phyloP scores from a whole-genome alignment of 2,888 invertebrate species.

The Entomobrya multifasciata region DNA sequence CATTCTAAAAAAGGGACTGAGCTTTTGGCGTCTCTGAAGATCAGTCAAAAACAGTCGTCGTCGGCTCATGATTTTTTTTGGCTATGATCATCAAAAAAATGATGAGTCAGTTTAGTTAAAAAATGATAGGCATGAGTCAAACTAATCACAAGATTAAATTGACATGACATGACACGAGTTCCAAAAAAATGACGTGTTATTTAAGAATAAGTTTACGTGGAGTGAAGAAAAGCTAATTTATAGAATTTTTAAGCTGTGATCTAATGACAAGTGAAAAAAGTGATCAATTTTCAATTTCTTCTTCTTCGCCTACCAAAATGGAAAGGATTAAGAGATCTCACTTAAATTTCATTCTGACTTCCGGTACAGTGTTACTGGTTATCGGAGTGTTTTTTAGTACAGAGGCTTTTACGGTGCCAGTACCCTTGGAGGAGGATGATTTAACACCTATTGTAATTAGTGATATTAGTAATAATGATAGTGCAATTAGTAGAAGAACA shows the following conservation, averaged over 20 bases:
- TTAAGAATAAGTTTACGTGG: too few species aligned
- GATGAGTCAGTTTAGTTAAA: slow-evolving; percentile 1
- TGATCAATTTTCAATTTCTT: background rate
- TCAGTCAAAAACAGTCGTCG: background rate
- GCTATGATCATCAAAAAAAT: too few species aligned
- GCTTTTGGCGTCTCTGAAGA: too few species aligned
- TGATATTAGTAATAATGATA: too few species aligned
- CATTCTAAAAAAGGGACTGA: too few species aligned
- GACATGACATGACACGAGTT: slow-evolving; percentile 11
- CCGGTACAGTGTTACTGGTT: background rate
- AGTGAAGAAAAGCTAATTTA: too few species aligned
- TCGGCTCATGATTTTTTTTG: too few species aligned
- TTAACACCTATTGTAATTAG: background rate
- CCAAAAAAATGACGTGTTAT: background rate
- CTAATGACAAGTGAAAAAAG: background rate
- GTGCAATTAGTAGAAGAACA: background rate
- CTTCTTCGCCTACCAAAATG: too few species aligned
- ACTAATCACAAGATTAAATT: background rate
- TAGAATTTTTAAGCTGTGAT: too few species aligned
- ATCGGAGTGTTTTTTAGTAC: background rate
- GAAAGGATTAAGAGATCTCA: slow-evolving; percentile 1
- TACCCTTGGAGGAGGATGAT: background rate
- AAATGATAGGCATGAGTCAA: background rate
- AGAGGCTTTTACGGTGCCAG: background rate
- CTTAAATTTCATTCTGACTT: background rate